Conservation (phyloP, 2,113 vertebrate species). For the Fulmarus glacialis region DNA sequence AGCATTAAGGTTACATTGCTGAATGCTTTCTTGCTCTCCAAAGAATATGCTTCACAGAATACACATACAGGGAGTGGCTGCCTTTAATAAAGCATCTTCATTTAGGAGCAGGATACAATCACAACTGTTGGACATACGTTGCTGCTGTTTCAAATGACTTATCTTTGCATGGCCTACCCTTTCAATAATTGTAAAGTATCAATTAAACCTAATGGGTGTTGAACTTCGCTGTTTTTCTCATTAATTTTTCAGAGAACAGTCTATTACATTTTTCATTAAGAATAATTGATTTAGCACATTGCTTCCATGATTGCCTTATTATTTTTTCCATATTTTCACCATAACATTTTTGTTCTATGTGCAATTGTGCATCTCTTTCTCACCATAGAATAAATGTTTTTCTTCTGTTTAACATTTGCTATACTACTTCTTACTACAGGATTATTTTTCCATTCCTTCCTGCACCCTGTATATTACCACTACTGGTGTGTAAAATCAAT, state of each 20-base stretch:
- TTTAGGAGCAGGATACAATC: neutral
- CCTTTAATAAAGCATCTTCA: neutral
- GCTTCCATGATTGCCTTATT: neutral
- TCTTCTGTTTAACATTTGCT: neutral
- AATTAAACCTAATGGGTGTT: neutral
- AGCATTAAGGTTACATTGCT: neutral
- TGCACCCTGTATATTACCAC: neutral
- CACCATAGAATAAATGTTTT: neutral
- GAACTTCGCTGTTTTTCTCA: neutral
- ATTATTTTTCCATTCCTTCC: neutral
- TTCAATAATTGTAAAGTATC: neutral
- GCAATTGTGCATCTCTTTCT: neutral
- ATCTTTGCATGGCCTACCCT: rapidly evolving
- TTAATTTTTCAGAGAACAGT: neutral
- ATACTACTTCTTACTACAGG: neutral
- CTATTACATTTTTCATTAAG: neutral
- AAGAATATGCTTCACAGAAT: neutral
- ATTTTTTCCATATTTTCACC: neutral
- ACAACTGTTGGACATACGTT: neutral
- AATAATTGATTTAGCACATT: neutral
- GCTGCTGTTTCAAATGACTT: neutral
- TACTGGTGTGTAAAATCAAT: neutral
- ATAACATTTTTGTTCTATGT: neutral
- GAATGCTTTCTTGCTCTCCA: neutral
- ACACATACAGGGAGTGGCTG: neutral